Base-by-base conservation (phyloP, 2,113 vertebrate species). In the Tauraco erythrolophus region DNA sequence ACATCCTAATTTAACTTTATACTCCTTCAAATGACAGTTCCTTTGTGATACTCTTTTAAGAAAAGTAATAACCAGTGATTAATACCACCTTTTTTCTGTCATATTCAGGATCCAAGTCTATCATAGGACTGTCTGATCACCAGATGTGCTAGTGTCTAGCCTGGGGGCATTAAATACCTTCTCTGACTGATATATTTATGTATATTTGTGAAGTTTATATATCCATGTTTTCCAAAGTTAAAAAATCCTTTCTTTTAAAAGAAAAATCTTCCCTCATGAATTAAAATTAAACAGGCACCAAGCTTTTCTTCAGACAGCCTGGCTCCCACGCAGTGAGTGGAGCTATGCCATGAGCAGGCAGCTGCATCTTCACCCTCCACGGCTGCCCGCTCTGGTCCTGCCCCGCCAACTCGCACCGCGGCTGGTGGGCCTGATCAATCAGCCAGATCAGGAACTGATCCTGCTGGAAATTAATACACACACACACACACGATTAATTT, bases 371-470 rank as follows among this genome's bases (percentile, higher is more conserved):
- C 41, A 33, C 14, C 13, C 18, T 6, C 41, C 30, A 4, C 4
- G 10, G 45, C 35, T 17, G 31, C 41, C 5, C 0, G 10, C 43
- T 30, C 43, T 5, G 0, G 3, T 30, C n/a, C 12, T 16, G 6
- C 30, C 14, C 54, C 13, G 2, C 0, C 2, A 14, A 15, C 22
- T 0, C 0, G 46, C 17, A 3, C 27, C 0, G 2, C 6, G 17
- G 61, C 22, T 37, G 4, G 2, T 19, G 45, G 56, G 65, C 17
- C 60, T 15, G n/a, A 16, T 13, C 75, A 8, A 5, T 3, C 11
- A 43, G n/a, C 39, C 5, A 6, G 9, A 2, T 10, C 35, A 12
- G 53, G 65, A 79, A 53, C 18, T 2, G n/a, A 19, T 37, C 48
- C 79, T 1, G 0, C 66, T 53, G 30, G 19, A 69, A 69, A 84